These are phyloP conservation scores for Entomobrya proxima DNA, from an alignment of 2,888 invertebrate species.

Conservation along the genomic window DNA sequence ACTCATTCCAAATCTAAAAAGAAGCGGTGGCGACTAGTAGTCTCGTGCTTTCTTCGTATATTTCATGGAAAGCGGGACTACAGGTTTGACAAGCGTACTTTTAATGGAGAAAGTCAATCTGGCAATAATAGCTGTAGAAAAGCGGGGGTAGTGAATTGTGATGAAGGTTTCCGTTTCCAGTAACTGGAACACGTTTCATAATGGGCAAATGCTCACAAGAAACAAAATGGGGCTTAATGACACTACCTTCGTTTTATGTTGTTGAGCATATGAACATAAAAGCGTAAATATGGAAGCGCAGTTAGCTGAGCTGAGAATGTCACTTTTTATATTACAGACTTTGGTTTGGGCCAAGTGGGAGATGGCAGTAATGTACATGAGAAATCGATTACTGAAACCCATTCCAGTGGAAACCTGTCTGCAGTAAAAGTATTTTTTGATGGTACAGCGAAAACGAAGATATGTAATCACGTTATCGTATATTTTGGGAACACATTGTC, in stretches of 20 bases:
- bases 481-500: not conserved
- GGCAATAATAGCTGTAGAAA: not conserved
- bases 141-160: not conserved
- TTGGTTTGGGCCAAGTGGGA: not conserved
- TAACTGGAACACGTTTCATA: conserved; percentile 33
- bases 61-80: not conserved
- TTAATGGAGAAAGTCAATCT: conserved; percentile 32
- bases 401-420: not conserved
- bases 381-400: conserved; percentile 14
- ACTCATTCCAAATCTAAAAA: too few relatives aligned
- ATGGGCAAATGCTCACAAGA: not conserved
- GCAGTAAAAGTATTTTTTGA: not conserved
- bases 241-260: not conserved
- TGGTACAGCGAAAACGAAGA: not conserved
- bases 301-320: not conserved
- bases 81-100: not conserved
- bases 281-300: not conserved
- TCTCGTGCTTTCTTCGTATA: conserved; percentile 45
- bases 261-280: too few relatives aligned
- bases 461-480: not conserved
- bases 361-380: not conserved
- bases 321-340: not conserved
- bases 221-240: not conserved
- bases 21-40: conserved; percentile 2
- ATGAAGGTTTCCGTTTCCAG: not conserved